These are phyloP conservation scores for Acropora tenuis DNA, from an alignment of 64 coral and sea anemone species.

Conservation along the genomic window DNA sequence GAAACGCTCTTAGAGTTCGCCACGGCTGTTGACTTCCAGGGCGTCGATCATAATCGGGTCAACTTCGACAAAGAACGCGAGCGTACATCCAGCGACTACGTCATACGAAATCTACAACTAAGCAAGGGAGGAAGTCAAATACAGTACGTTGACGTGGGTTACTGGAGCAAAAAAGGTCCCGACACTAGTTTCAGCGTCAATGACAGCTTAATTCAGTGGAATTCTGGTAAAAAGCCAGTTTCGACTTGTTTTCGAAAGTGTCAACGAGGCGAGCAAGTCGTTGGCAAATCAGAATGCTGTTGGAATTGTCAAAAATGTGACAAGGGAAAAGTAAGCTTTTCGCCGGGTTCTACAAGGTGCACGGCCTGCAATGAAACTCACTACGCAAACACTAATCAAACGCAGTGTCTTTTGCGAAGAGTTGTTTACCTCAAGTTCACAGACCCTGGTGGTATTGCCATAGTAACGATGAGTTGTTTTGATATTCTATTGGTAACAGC, in stretches of 20 bases:
- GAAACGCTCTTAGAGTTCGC: conserved; percentile 61
- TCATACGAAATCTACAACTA: conserved; percentile 77
- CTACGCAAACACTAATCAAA: conserved; percentile 71
- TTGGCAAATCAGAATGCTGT: conserved; percentile 91
- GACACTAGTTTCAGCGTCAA: conserved; percentile 55
- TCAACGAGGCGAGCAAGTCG: conserved; percentile 75
- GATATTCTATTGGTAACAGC: conserved; percentile 48
- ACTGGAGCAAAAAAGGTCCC: conserved; percentile 49
- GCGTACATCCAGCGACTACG: conserved; percentile 67
- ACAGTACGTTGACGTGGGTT: conserved; percentile 52
- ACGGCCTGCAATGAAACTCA: conserved; percentile 65
- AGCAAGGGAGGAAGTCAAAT: neutral
- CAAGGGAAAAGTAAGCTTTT: conserved; percentile 74
- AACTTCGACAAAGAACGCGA: conserved; percentile 84
- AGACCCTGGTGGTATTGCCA: conserved; percentile 59
- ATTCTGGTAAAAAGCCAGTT: conserved; percentile 45
- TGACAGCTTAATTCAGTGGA: conserved; percentile 78
- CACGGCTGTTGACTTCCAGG: conserved; percentile 53
- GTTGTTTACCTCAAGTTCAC: conserved; percentile 52
- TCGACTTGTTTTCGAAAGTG: conserved; percentile 87
- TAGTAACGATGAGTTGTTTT: conserved; percentile 64
- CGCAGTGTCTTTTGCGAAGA: conserved; percentile 49
- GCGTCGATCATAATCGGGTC: conserved; percentile 43
- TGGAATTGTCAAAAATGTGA: conserved; percentile 95
- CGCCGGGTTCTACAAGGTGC: conserved; percentile 39